Conservation (phyloP, 1,140 invertebrate species). For the Drosophila ohnishii region DNA sequence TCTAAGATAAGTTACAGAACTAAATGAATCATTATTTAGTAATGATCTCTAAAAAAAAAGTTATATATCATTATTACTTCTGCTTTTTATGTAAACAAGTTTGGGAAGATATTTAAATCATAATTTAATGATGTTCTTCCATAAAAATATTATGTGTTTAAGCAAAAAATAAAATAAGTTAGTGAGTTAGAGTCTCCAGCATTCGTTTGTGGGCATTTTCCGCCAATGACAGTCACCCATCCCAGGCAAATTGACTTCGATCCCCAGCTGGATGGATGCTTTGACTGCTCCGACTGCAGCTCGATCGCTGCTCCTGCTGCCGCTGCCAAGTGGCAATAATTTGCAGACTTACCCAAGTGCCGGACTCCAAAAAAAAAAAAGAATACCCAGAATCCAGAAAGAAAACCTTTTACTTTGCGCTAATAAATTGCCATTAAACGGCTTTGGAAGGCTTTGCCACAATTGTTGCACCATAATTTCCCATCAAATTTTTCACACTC, state of each 20-base stretch:
- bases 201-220: conserved; percentile 5
- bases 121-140: background rate
- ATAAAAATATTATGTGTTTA: background rate
- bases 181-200: conserved; percentile 13
- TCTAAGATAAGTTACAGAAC: background rate
- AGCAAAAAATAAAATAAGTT: background rate
- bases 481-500: conserved; percentile 83
- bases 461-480: conserved; percentile 82
- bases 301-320: conserved; percentile 28
- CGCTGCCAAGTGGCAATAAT: conserved; percentile 72
- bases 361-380: conserved; percentile 15
- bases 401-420: conserved; percentile 79
- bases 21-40: too few species aligned
- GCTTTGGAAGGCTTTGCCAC: conserved; percentile 69
- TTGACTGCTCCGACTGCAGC: conserved; percentile 42
- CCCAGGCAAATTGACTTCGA: conserved; percentile 52
- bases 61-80: background rate
- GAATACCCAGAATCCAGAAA: conserved; percentile 27
- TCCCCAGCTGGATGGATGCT: conserved; percentile 46
- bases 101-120: background rate
- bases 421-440: conserved; percentile 79
- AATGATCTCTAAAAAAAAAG: background rate
- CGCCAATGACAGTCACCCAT: conserved; percentile 30
- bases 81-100: background rate
- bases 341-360: conserved; percentile 46